Conservation (phyloP, 2,113 vertebrate species). For the Mormoops blainvillei region DNA sequence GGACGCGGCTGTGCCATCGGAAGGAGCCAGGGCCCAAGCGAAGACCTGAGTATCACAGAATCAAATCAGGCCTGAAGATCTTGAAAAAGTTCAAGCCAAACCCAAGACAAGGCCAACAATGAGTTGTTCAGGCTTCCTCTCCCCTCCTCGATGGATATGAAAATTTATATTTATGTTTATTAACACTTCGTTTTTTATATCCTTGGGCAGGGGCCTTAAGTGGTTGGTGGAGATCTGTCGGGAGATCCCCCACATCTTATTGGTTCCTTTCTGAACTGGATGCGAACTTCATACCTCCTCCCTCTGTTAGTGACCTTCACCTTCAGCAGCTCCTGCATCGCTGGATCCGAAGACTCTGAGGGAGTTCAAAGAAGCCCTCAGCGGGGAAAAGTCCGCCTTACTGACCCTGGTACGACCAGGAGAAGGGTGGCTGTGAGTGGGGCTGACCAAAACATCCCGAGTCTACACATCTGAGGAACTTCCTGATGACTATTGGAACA, state of each 20-base stretch:
- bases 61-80: not conserved
- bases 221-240: not conserved
- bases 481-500: constrained; percentile 4
- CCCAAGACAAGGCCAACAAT: not conserved
- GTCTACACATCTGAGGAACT: not conserved
- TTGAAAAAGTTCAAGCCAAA: not conserved
- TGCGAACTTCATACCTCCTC: not conserved
- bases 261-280: not conserved
- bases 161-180: not conserved
- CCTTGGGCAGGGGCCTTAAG: not conserved
- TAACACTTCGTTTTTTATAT: not conserved
- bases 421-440: not conserved
- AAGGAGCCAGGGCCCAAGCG: not conserved
- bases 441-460: not conserved
- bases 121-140: not conserved
- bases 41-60: not conserved
- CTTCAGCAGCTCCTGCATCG: not conserved
- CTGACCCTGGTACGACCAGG: not conserved
- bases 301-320: not conserved
- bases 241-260: not conserved
- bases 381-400: not conserved
- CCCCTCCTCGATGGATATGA: not conserved
- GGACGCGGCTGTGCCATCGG: fast-evolving
- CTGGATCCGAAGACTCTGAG: not conserved
- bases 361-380: not conserved